A percentile compares a stretch with the other conserved stretches of the same genome.
These are phyloP conservation scores for Aphis craccivora DNA, from an alignment of 1,140 invertebrate species.

Conservation along the genomic window DNA sequence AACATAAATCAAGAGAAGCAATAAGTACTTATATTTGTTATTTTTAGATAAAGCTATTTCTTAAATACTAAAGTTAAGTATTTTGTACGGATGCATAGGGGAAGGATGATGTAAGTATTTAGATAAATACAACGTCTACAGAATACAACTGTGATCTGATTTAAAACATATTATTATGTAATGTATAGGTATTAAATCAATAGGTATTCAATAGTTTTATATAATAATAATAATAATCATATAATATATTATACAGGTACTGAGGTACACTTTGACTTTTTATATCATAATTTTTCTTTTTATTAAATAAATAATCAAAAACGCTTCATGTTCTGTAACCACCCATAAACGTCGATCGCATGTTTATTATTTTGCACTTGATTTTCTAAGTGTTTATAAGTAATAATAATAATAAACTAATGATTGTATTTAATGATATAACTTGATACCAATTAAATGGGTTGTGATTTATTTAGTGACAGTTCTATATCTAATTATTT, in stretches of 20 bases:
- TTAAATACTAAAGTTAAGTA: no score
- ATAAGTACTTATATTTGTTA: no score
- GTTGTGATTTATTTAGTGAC: background rate
- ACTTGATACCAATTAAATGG: background rate
- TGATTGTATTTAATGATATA: background rate
- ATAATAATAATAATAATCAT: background rate
- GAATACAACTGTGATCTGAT: background rate
- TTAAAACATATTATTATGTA: background rate
- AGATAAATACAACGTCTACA: no score
- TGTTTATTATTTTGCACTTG: background rate
- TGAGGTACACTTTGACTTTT: background rate
- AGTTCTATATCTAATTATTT: background rate
- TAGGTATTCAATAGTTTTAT: background rate
- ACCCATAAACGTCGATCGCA: background rate
- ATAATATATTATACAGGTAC: background rate
- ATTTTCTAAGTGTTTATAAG: background rate
- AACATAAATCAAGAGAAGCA: no score
- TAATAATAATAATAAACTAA: background rate
- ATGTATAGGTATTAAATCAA: background rate
- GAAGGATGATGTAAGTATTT: background rate
- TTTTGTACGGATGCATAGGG: no score
- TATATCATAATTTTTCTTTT: background rate
- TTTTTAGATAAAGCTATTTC: no score
- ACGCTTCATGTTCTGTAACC: background rate
- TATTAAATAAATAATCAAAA: background rate